Percentiles rank a stretch among this genome's conserved stretches.
Conservation (phyloP, 2,797 vertebrate species). For the Spea hammondii region DNA sequence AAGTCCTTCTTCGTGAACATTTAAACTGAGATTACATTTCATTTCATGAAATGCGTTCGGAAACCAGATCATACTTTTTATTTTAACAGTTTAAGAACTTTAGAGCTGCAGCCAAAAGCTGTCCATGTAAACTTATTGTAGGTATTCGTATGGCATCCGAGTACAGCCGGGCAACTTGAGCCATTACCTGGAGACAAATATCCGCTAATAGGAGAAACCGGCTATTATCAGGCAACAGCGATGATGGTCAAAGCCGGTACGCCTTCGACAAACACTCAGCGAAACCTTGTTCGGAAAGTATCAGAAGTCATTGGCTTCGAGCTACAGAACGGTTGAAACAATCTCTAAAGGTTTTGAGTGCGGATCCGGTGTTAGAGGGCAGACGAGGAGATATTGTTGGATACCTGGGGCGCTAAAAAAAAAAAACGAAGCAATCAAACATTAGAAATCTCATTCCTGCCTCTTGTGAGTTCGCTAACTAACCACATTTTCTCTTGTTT, state of each 20-base stretch:
- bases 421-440: constrained; percentile 38
- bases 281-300: constrained; percentile 44
- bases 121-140: constrained; percentile 1
- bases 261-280: constrained; percentile 28
- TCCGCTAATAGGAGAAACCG: constrained; percentile 40
- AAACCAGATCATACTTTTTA: background rate
- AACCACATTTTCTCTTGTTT: constrained; percentile 67
- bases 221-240: constrained; percentile 19
- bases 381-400: constrained; percentile 29
- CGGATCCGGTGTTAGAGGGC: constrained; percentile 4
- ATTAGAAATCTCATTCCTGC: constrained; percentile 8
- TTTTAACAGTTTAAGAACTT: constrained; percentile 22
- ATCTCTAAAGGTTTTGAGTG: constrained; percentile 12
- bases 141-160: constrained; percentile 17
- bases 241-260: constrained; percentile 27
- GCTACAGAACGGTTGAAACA: constrained; percentile 42
- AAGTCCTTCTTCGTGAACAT: background rate
- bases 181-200: constrained; percentile 48
- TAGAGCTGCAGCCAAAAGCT: constrained; percentile 31
- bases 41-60: background rate
- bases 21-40: background rate
- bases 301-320: constrained; percentile 7
- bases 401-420: constrained; percentile 7
- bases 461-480: constrained; percentile 36
- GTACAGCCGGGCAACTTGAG: background rate